Base-by-base conservation (phyloP, 2,797 vertebrate genomes). In the Hybognathus amarus region DNA sequence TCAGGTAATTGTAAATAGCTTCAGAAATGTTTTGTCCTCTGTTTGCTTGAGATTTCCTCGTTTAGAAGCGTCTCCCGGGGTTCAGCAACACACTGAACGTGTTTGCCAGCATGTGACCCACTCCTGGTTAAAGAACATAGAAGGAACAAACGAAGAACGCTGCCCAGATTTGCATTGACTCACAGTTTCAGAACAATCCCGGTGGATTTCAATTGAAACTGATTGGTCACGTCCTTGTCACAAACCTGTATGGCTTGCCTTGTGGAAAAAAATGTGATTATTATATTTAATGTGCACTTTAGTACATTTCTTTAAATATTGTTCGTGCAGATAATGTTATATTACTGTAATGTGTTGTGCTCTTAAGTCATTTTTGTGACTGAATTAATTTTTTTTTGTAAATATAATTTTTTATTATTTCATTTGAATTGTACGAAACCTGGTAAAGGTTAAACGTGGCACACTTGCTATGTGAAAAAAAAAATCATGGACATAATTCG, bases 1-100 rank as follows among this genome's bases (percentile, higher is more conserved):
- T 87, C 81, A 89, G 67, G 13, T 69, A 15, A 83, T 86, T 85
- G 85, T 89, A 82, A 89, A 86, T 85, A 77, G 67, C 54, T 83
- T 87, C 66, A 15, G 84, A 89, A 83, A 66, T 74, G 66, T 52
- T 73, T 63, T 80, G 70, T 86, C 80, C 71, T 88, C 50, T 52
- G 50, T 83, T 84, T 76, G 70, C 11, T 77, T 9, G 22, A 75
- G 69, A 73, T 38, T 81, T 78, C 81, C 83, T 88, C 83, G 81
- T 86, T 82, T 24, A 80, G 73, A 56, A 63, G 52, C 40, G 66
- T 79, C 45, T 33, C 30, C 45, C n/a, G 75, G 47, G 69, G 70
- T 42, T 70, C 18, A 24, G 52, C 42, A 24, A 82, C 56, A 82
- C 76, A 81, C 15, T 74, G 24, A 80, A 68, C 40, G 50, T 40